Evolutionary conservation across 2,888 invertebrate species (phyloP).

Genomic region (Anodontia alba): DNA sequence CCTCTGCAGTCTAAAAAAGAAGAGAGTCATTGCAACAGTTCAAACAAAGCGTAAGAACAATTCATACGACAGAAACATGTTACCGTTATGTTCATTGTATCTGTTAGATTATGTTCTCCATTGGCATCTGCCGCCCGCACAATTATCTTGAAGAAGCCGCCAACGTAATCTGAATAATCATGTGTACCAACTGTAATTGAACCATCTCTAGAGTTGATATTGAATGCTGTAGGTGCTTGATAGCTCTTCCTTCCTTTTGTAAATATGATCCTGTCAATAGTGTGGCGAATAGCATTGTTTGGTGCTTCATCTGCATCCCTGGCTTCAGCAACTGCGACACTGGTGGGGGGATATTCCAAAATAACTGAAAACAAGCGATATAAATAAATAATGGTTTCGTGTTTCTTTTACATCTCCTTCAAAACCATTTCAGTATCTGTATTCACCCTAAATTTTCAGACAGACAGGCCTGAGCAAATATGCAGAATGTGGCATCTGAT

Average conservation of each 20-base stretch:
- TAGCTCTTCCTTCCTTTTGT: slow-evolving; percentile 24
- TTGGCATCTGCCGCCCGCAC: slow-evolving; percentile 67
- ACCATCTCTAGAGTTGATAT: slow-evolving; percentile 67
- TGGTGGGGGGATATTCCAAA: slow-evolving; percentile 46
- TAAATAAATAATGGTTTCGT: slow-evolving; percentile 2
- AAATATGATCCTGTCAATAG: slow-evolving; percentile 58
- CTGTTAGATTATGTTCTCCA: not conserved
- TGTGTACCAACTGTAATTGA: slow-evolving; percentile 60
- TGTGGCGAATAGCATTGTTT: slow-evolving; percentile 62
- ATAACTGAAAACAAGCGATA: slow-evolving; percentile 55
- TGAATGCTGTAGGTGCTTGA: slow-evolving; percentile 62
- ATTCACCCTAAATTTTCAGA: no score
- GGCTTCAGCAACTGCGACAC: slow-evolving; percentile 49
- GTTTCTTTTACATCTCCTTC: no score
- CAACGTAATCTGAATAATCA: slow-evolving; percentile 66
- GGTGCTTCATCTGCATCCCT: slow-evolving; percentile 55
- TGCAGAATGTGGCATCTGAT: no score
- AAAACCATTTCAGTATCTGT: no score
- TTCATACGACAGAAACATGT: no score
- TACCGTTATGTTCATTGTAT: not conserved
- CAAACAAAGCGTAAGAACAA: no score
- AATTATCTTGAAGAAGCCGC: slow-evolving; percentile 68
- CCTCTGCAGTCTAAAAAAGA: no score
- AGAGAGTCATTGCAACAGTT: no score
- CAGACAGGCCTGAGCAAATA: no score